Evolutionary conservation across 2,888 invertebrate genomes (phyloP).

Genomic region (Neoitamus cyanurus): DNA sequence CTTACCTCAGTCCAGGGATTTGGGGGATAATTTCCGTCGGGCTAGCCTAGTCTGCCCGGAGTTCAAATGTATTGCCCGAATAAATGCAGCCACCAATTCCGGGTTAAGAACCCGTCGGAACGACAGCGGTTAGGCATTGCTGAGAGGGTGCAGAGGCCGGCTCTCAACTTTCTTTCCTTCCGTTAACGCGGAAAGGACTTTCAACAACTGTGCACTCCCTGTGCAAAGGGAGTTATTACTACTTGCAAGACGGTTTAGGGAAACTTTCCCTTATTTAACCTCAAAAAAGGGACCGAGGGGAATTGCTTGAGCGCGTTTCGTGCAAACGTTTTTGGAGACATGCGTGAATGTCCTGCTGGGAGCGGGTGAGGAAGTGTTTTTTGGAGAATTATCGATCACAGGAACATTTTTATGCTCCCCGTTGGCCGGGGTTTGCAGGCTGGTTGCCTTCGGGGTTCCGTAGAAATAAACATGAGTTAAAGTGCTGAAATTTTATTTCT

Average conservation of each 20-base stretch:
- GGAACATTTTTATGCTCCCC: not conserved
- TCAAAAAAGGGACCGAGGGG: not conserved
- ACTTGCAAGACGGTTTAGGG: slow-evolving; percentile 10
- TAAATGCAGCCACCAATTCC: not conserved
- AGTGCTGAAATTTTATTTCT: not conserved
- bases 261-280: slow-evolving; percentile 27
- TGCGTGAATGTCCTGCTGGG: not conserved
- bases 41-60: not conserved
- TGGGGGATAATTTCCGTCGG: not conserved
- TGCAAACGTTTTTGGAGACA: slow-evolving; percentile 9
- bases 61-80: not conserved
- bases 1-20: not conserved
- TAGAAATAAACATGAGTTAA: not conserved
- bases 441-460: not conserved
- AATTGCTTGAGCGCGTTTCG: not conserved
- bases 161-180: slow-evolving; percentile 13
- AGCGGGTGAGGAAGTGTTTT: not conserved
- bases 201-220: not conserved
- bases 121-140: not conserved
- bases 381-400: not conserved
- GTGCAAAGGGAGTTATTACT: not conserved
- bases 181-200: not conserved
- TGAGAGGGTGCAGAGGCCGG: not conserved
- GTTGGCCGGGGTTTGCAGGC: not conserved
- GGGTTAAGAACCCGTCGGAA: not conserved